Base-by-base conservation (phyloP, 1,140 invertebrate species). In the Bombyx mandarina region DNA sequence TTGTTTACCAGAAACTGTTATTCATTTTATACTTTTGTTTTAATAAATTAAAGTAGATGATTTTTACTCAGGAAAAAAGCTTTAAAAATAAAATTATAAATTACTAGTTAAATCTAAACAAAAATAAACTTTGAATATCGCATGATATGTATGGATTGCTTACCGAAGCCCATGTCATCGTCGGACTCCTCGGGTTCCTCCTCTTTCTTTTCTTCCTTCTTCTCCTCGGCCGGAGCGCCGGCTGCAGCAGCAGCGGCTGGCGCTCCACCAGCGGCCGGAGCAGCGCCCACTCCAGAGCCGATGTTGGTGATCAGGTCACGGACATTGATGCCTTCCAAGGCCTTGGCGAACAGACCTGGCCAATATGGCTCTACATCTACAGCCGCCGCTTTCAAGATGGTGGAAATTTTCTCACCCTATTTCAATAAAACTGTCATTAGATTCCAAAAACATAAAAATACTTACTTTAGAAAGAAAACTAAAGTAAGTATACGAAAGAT, bases 281-380 rank as follows among this genome's bases (percentile, higher is more conserved):
- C 50, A 10, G 93, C 90, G 66, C 97, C 97, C 63, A 96, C 97
- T 60, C 96, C 97, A 57, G 95, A 95, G 22, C 97, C 96, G 71
- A 99, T 94, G 80, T 97, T 99, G 55, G 95, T 95, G 83, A 99
- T 97, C 67, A 99, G 88, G 52, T 97, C 95, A 84, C 96, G 97
- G 43, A 99, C 92, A 78, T 99, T 97, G 57, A 99, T 88, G 59
- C 96, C 96, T 89, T 99, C 97, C 55, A 99, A 89, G 49, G 98
- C 96, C 87, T 99, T 99, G 61, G 98, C 97, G 88, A 99, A 99
- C 43, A 99, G 90, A 79, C 96, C 96, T 57, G 98, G 97, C 99
- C 99, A 99, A 89, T 99, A 99, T 22, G 98, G 98, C 82, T 99
- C 99, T 35, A 99, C 94, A 52, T 97, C 94, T 58, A 99, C 97